Percentiles rank a stretch among this genome's conserved stretches.
Conservation (phyloP, 2,888 invertebrate genomes). For the Timema cristinae region DNA sequence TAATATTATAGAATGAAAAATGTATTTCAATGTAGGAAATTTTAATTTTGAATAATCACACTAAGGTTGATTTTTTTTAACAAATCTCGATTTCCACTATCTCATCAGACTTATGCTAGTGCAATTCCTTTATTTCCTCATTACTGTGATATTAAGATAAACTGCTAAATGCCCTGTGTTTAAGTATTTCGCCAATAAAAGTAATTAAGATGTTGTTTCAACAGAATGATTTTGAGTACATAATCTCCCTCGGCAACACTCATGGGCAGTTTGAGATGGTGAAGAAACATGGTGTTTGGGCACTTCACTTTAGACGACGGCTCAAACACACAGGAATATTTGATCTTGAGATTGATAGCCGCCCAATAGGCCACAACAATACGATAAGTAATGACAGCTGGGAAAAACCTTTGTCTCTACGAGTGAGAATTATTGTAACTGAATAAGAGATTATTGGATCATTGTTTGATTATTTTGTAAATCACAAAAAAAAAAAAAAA, state of each 20-base stretch:
- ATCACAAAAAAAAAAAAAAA: too few relatives aligned
- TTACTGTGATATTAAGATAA: too few relatives aligned
- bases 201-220: background rate
- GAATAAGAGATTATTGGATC: slow-evolving; percentile 39
- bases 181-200: too few relatives aligned
- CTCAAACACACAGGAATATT: slow-evolving; percentile 53
- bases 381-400: slow-evolving; percentile 43
- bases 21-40: too few relatives aligned
- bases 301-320: slow-evolving; percentile 55
- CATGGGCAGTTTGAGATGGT: slow-evolving; percentile 54
- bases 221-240: slow-evolving; percentile 54
- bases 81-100: too few relatives aligned
- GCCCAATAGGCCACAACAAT: slow-evolving; percentile 38
- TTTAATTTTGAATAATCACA: too few relatives aligned
- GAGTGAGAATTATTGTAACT: slow-evolving; percentile 50
- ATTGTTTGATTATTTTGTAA: too few relatives aligned
- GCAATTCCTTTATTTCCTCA: too few relatives aligned
- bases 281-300: slow-evolving; percentile 55
- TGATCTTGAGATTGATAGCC: slow-evolving; percentile 54
- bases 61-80: too few relatives aligned
- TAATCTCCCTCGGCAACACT: slow-evolving; percentile 56
- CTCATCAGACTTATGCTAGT: too few relatives aligned
- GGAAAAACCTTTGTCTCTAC: slow-evolving; percentile 53
- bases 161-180: too few relatives aligned
- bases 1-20: slow-evolving; percentile 24